A percentile compares a stretch with the other conserved stretches of the same genome.
Conservation (phyloP, 2,113 vertebrate species). For the Gasterosteus aculeatus region DNA sequence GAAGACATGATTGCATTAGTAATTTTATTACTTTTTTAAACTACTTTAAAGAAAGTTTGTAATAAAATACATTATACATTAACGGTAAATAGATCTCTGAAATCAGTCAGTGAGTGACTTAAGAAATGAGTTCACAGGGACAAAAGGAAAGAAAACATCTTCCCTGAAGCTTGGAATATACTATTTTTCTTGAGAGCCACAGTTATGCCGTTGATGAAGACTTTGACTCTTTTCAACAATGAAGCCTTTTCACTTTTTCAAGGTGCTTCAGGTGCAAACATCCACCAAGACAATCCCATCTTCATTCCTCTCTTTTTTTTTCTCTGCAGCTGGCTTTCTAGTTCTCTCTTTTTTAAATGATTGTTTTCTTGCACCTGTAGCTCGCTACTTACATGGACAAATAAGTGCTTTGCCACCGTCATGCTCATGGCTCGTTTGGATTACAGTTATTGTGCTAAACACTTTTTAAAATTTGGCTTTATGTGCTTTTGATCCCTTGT, state of each 20-base stretch:
- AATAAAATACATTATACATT: constrained; percentile 16
- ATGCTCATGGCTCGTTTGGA: constrained; percentile 47
- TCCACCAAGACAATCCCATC: constrained; percentile 35
- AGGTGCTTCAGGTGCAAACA: constrained; percentile 65
- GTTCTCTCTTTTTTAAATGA: background rate
- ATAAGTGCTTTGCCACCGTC: constrained; percentile 25
- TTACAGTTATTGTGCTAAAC: constrained; percentile 44
- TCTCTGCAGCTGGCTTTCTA: constrained; percentile 24
- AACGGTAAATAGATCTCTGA: constrained; percentile 19
- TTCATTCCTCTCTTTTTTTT: constrained; percentile 7
- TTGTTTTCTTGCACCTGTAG: constrained; percentile 6
- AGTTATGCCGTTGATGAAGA: constrained; percentile 21
- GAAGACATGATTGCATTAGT: constrained; percentile 26
- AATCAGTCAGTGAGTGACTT: constrained; percentile 16
- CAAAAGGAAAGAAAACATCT: constrained; percentile 18
- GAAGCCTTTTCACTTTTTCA: constrained; percentile 48
- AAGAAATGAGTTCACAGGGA: background rate
- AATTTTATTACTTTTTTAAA: constrained; percentile 15
- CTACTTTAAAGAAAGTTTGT: constrained; percentile 25
- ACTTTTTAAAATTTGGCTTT: constrained; percentile 19
- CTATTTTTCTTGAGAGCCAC: constrained; percentile 15
- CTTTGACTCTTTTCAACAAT: constrained; percentile 24
- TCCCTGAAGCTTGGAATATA: background rate
- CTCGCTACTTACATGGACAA: constrained; percentile 17
- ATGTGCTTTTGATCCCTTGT: constrained; percentile 3